These are phyloP conservation scores for Drosophila nannoptera DNA, from an alignment of 1,140 invertebrate genomes.

Conservation along the genomic window DNA sequence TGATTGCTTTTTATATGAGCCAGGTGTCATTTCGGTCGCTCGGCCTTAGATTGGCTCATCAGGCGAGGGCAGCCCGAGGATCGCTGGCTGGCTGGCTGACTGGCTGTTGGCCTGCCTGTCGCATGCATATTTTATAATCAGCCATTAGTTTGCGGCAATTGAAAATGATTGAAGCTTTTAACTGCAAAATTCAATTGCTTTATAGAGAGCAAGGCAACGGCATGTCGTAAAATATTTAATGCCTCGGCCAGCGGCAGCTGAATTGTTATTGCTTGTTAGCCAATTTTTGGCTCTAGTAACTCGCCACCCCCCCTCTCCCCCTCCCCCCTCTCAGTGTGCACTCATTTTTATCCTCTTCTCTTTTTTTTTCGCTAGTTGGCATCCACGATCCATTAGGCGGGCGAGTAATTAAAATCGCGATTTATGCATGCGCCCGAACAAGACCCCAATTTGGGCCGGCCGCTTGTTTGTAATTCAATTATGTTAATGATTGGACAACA, in stretches of 20 bases:
- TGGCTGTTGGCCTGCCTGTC: no score
- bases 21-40: conserved; percentile 35
- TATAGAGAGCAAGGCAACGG: conserved; percentile 19
- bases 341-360: conserved; percentile 8
- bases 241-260: conserved; percentile 21
- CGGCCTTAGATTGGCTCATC: conserved; percentile 64
- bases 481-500: conserved; percentile 79
- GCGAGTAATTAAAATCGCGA: conserved; percentile 76
- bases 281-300: conserved; percentile 17
- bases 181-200: conserved; percentile 76
- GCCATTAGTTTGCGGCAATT: conserved; percentile 76
- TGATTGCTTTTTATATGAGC: conserved; percentile 29
- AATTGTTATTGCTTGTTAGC: conserved; percentile 17
- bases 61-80: background rate
- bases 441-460: conserved; percentile 45
- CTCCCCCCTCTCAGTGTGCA: no score
- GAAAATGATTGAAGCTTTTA: conserved; percentile 78
- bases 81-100: no score
- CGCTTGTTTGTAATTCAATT: conserved; percentile 79
- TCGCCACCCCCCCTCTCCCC: background rate
- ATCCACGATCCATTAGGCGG: conserved; percentile 70
- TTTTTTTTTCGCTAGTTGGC: conserved; percentile 4
- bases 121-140: conserved; percentile 77
- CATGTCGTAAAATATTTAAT: conserved; percentile 69
- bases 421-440: conserved; percentile 67